These are phyloP conservation scores for Campylomormyrus tamandua DNA, from an alignment of 2,113 vertebrate species.

Conservation along the genomic window DNA sequence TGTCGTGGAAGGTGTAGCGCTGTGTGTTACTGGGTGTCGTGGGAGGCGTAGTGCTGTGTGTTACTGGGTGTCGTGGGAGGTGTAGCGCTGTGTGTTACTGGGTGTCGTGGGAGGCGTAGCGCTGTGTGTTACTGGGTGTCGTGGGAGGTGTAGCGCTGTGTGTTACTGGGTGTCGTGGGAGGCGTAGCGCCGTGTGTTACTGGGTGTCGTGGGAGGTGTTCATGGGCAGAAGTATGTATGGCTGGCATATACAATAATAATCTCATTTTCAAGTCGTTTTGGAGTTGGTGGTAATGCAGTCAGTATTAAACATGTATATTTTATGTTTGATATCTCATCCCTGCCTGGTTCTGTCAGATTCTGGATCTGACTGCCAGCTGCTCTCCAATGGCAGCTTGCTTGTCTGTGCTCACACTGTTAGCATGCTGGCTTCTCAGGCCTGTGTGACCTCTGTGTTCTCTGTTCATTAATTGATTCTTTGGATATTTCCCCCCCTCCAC, in stretches of 20 bases:
- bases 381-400: background rate
- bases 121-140: background rate
- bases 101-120: no score
- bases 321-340: background rate
- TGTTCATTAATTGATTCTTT: background rate
- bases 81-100: no score
- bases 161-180: no score
- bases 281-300: background rate
- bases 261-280: background rate
- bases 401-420: background rate
- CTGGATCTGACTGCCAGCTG: background rate
- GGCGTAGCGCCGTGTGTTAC: no score
- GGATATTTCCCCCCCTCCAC: constrained; percentile 18
- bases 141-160: background rate
- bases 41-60: no score
- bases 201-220: no score
- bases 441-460: background rate
- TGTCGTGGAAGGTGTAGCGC: background rate
- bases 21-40: background rate
- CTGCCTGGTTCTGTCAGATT: background rate
- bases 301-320: background rate
- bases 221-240: no score
- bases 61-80: background rate
- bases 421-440: background rate
- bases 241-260: background rate